Evolutionary conservation across 2,113 vertebrate species (phyloP).

Genomic region (sheep (Ovis aries)): ARS-UI_Ramb_v3.0 NC_056055.1:235014501-235015000

Average conservation of each 20-base stretch:
- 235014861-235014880: background rate
- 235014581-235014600: conserved; percentile 3
- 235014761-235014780: background rate
- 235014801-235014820: background rate
- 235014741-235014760: background rate
- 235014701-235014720: background rate
- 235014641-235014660: background rate
- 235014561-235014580: background rate
- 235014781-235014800: background rate
- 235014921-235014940: background rate
- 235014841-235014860: background rate
- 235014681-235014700: background rate
- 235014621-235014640: background rate
- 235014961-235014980: background rate
- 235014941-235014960: background rate
- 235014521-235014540: background rate
- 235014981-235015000: background rate
- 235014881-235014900: background rate
- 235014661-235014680: background rate
- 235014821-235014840: background rate
- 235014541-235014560: conserved; percentile 14
- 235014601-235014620: background rate
- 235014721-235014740: background rate
- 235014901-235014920: background rate
- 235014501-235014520: background rate